Evolutionary conservation across 2,113 vertebrate species (phyloP).

Genomic region (Seriola quinqueradiata): DNA sequence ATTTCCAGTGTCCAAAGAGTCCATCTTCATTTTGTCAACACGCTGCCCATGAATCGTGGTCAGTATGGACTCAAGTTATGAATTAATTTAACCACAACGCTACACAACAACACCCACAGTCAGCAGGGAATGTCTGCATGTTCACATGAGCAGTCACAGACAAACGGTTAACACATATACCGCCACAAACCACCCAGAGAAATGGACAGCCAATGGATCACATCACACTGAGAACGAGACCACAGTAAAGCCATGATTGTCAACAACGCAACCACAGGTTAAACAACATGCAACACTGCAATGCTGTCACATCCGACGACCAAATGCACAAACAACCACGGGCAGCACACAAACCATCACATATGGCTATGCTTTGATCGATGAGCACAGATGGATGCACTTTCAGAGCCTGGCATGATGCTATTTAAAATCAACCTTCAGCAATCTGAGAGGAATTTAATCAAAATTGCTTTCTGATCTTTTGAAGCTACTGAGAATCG

Average conservation of each 20-base stretch:
- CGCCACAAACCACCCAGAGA: conserved; percentile 32
- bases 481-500: conserved; percentile 2
- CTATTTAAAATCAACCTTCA: conserved; percentile 7
- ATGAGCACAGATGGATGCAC: conserved; percentile 1
- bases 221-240: conserved; percentile 11
- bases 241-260: conserved; percentile 22
- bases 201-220: conserved; percentile 18
- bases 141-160: conserved; percentile 24
- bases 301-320: conserved; percentile 19
- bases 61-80: not conserved
- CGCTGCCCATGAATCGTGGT: conserved; percentile 3
- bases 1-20: not conserved
- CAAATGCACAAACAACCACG: conserved; percentile 18
- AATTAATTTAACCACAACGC: conserved; percentile 16
- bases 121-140: conserved; percentile 3
- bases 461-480: conserved; percentile 2
- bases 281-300: conserved; percentile 50
- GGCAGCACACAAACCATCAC: conserved; percentile 16
- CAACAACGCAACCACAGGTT: conserved; percentile 29
- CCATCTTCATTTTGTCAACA: conserved; percentile 8
- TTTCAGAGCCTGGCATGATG: not conserved
- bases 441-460: not conserved
- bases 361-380: not conserved
- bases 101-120: conserved; percentile 15
- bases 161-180: conserved; percentile 12